Conservation (phyloP, 1,140 invertebrate genomes). For the Bombus impatiens region DNA sequence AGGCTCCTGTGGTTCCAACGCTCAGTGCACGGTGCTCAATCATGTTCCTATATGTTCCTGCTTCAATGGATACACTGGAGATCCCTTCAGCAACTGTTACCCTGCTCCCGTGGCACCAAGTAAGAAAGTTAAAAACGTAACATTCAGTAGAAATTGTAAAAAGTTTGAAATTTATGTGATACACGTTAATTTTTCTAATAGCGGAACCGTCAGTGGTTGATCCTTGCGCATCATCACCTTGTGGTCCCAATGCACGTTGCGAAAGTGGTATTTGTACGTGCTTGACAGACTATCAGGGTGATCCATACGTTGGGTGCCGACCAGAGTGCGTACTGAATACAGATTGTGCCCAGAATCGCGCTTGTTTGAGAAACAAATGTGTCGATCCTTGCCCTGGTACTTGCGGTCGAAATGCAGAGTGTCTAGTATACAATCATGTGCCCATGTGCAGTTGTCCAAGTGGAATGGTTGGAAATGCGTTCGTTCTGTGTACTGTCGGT, state of each 20-base stretch:
- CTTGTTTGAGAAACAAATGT: conserved; percentile 37
- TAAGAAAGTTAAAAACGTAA: conserved; percentile 36
- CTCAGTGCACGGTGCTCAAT: conserved; percentile 85
- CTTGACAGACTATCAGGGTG: conserved; percentile 81
- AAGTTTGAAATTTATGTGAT: too few relatives aligned
- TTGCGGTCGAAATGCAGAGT: conserved; percentile 87
- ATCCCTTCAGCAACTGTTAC: conserved; percentile 86
- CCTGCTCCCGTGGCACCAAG: not conserved
- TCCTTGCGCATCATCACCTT: too few relatives aligned
- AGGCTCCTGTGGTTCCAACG: conserved; percentile 85
- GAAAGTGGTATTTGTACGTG: conserved; percentile 81
- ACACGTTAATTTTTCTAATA: too few relatives aligned
- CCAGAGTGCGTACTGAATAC: conserved; percentile 87
- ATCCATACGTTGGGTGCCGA: conserved; percentile 73
- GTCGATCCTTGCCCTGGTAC: conserved; percentile 77
- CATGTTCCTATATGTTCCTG: conserved; percentile 86
- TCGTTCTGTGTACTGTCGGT: conserved; percentile 82
- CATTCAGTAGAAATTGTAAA: conserved; percentile 59
- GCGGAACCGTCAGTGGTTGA: too few relatives aligned
- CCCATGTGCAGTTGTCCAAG: conserved; percentile 88
- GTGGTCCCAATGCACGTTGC: conserved; percentile 72
- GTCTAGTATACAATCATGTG: conserved; percentile 87
- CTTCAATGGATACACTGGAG: conserved; percentile 85
- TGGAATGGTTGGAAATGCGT: conserved; percentile 79
- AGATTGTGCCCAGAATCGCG: conserved; percentile 85